A percentile compares a stretch with the other conserved stretches of the same genome.
Evolutionary conservation across 2,797 vertebrate species (phyloP).

Genomic region (Muraenolepis orangiensis): DNA sequence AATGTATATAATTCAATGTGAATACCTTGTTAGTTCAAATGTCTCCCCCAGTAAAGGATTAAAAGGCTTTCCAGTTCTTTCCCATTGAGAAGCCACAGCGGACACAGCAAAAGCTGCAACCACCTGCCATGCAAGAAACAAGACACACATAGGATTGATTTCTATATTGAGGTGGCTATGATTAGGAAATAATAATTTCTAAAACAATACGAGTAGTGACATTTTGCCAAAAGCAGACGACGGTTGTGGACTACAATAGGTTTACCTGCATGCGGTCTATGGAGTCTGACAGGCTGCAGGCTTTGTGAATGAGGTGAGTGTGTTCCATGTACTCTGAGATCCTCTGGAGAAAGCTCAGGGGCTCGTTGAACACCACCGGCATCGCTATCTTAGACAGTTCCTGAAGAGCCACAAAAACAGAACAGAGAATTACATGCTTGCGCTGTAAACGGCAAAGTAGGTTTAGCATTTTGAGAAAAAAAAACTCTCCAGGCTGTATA

Average conservation of each 20-base stretch:
- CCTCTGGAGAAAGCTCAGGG: slow-evolving; percentile 94
- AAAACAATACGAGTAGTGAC: neutral
- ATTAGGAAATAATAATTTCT: neutral
- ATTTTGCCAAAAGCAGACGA: neutral
- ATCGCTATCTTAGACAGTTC: slow-evolving; percentile 97
- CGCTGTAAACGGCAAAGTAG: neutral
- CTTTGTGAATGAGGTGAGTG: slow-evolving; percentile 87
- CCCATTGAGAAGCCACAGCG: slow-evolving; percentile 96
- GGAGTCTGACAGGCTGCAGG: slow-evolving; percentile 81
- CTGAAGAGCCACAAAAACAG: slow-evolving; percentile 59
- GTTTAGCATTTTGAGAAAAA: no score
- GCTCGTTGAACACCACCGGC: slow-evolving; percentile 96
- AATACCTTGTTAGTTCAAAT: slow-evolving; percentile 87
- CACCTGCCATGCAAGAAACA: slow-evolving; percentile 64
- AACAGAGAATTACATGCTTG: neutral
- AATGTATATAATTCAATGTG: neutral
- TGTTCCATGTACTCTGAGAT: slow-evolving; percentile 99
- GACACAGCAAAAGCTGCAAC: slow-evolving; percentile 97
- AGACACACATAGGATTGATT: neutral
- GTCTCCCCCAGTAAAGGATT: slow-evolving; percentile 97
- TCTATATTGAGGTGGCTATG: neutral
- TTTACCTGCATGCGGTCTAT: slow-evolving; percentile 92
- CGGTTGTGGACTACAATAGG: neutral
- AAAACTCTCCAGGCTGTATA: neutral
- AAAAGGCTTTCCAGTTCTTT: slow-evolving; percentile 98